Evolutionary conservation across 2,888 invertebrate genomes (phyloP).

Genomic region (Aricia artaxerxes): DNA sequence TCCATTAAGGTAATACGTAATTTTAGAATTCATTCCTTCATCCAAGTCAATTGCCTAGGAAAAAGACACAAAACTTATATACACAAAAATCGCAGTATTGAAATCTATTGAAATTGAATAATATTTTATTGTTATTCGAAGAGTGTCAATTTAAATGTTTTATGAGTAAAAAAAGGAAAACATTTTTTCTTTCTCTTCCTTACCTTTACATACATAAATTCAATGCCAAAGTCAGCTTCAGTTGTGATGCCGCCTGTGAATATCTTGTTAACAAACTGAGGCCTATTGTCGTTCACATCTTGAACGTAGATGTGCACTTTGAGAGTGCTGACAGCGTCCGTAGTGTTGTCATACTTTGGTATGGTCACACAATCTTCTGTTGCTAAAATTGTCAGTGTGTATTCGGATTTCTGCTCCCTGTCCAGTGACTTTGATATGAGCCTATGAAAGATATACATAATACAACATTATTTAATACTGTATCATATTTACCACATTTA

Average conservation of each 20-base stretch:
- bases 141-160: no score
- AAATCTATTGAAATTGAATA: neutral
- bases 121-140: neutral
- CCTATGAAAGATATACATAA: slow-evolving; percentile 45
- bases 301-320: slow-evolving; percentile 85
- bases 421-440: slow-evolving; percentile 82
- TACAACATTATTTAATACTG: neutral
- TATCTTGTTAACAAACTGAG: slow-evolving; percentile 87
- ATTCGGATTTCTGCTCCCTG: slow-evolving; percentile 85
- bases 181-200: slow-evolving; percentile 34
- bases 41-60: slow-evolving; percentile 88
- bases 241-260: slow-evolving; percentile 98
- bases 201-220: slow-evolving; percentile 91
- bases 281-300: slow-evolving; percentile 96
- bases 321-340: slow-evolving; percentile 86
- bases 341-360: slow-evolving; percentile 79
- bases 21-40: slow-evolving; percentile 85
- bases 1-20: slow-evolving; percentile 89
- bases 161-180: no score
- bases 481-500: neutral
- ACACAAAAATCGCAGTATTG: neutral
- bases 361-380: slow-evolving; percentile 88
- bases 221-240: slow-evolving; percentile 93
- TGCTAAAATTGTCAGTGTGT: slow-evolving; percentile 88
- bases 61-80: slow-evolving; percentile 15